phyloP scores from a whole-genome alignment of 37 sponge, comb jelly and placozoan genomes.

The Haliclona indistincta region DNA sequence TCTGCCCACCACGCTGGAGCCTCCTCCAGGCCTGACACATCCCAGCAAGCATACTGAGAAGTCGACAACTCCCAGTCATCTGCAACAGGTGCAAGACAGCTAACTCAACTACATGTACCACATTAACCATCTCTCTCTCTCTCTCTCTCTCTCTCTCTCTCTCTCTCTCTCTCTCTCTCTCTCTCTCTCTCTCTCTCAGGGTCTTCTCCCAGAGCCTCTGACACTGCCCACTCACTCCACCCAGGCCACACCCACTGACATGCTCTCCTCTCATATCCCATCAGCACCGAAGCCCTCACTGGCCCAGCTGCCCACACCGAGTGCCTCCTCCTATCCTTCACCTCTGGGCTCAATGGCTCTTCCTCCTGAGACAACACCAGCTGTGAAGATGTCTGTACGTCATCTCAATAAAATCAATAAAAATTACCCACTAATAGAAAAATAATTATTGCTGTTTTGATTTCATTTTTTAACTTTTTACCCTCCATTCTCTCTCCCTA shows the following conservation, averaged over 20 bases:
- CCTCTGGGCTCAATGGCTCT: background rate
- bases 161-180: no score
- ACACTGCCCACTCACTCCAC: background rate
- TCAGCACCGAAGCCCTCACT: background rate
- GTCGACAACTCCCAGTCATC: no score
- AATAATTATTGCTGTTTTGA: background rate
- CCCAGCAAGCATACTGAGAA: slow-evolving; percentile 6
- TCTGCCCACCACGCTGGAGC: background rate
- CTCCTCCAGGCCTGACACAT: slow-evolving; percentile 13
- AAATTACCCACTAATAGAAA: no score
- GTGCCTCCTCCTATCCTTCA: background rate
- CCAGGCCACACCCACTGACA: background rate
- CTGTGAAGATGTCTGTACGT: background rate
- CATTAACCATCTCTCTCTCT: no score
- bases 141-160: no score
- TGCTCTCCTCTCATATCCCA: background rate
- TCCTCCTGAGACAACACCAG: background rate
- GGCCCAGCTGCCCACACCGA: background rate
- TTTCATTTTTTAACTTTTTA: background rate
- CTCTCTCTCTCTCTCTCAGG: no score
- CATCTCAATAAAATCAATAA: background rate
- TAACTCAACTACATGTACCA: no score
- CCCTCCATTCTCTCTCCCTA: no score
- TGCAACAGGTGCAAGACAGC: no score
- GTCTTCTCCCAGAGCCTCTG: no score